Percentiles rank a stretch among this genome's conserved stretches.
These are phyloP conservation scores for Tinamus guttatus DNA, from an alignment of 2,113 vertebrate species.

Conservation along the genomic window DNA sequence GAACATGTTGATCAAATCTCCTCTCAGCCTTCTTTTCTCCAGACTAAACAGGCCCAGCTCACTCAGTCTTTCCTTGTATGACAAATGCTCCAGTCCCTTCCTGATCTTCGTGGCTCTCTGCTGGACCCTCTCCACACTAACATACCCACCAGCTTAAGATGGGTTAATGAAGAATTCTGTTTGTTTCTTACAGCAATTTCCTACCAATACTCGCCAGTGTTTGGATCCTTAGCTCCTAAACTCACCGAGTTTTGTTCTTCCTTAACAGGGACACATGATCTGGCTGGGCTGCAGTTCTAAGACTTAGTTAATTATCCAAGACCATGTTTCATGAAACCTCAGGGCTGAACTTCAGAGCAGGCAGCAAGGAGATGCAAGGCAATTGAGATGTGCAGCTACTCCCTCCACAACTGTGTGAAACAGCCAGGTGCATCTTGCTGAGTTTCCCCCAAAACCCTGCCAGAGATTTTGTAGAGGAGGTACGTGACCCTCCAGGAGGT, in stretches of 20 bases:
- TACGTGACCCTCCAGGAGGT: accelerated
- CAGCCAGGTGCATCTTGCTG: not conserved
- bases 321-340: not conserved
- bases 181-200: not conserved
- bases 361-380: not conserved
- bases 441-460: not conserved
- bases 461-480: not conserved
- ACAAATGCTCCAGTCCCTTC: too few relatives aligned
- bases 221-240: not conserved
- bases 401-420: not conserved
- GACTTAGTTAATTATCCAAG: not conserved
- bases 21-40: too few relatives aligned
- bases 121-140: too few relatives aligned
- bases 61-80: too few relatives aligned
- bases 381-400: not conserved
- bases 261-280: not conserved
- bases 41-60: too few relatives aligned
- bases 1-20: too few relatives aligned
- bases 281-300: not conserved
- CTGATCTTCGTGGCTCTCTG: too few relatives aligned
- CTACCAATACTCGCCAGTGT: not conserved
- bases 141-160: not conserved
- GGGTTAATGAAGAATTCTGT: not conserved
- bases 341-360: not conserved
- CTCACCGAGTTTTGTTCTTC: not conserved